Base-by-base conservation (phyloP, 2,888 invertebrate genomes). In the Escarpia spicata region DNA sequence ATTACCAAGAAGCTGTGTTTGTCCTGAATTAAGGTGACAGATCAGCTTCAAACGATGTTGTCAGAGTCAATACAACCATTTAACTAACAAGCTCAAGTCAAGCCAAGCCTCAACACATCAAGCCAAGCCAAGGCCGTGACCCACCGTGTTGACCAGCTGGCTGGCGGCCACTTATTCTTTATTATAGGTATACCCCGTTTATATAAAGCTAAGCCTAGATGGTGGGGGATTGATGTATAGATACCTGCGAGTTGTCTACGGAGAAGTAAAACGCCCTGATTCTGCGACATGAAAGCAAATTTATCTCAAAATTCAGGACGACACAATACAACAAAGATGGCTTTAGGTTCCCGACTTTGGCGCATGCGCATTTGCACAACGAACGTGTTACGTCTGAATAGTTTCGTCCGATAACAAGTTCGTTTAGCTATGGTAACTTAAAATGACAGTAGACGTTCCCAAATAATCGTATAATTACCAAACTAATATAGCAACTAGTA, bases 181-280 rank as follows among this genome's bases (percentile, higher is more conserved):
- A 19, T 26, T 37, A 26, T 75, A 75, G 75, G 15, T 75, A 75
- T n/a, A 75, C 75, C 75, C 75, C 75, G 26, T 75, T 75, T 75
- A 26, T 26, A 75, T 75, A 75, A 75, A 75, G 26, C 26, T 75
- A 75, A 75, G 75, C 75, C 26, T n/a, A 26, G 6, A 4, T 75
- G 19, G 75, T 75, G 75, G 26, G 26, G 75, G 75, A 26, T 75
- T 75, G 26, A 26, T 26, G 75, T 75, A 75, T 75, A 75, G 3
- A 75, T 75, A 75, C 75, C 75, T 75, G 75, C 75, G 75, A 75
- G 75, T 75, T 75, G 75, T 75, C 75, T 75, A 75, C 75, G 75
- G 75, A 75, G 75, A 75, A 75, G 75, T 75, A 75, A 75, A 75
- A 75, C 75, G 75, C 75, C 75, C 75, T 75, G 75, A 75, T 75